Conservation (phyloP, 2,888 invertebrate species). For the Drosophila fungiperda region DNA sequence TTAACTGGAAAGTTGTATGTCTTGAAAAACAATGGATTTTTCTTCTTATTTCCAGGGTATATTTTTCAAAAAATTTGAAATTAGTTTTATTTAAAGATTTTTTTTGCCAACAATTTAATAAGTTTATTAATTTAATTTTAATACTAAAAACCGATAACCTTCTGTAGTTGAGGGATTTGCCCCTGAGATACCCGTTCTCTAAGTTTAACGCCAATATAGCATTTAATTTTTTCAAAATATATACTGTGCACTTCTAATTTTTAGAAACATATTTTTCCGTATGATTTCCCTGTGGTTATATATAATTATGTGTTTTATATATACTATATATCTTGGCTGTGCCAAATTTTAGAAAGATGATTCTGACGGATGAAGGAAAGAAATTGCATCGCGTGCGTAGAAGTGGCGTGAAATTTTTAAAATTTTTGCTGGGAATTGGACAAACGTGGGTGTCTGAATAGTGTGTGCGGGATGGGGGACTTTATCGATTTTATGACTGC, state of each 20-base stretch:
- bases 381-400: slow-evolving; percentile 65
- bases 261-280: too few relatives aligned
- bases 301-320: background rate
- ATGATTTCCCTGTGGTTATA: too few relatives aligned
- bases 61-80: background rate
- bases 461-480: background rate
- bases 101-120: background rate
- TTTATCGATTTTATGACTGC: slow-evolving; percentile 60
- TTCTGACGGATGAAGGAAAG: slow-evolving; percentile 40
- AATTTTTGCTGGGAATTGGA: slow-evolving; percentile 46
- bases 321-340: background rate
- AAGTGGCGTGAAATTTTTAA: slow-evolving; percentile 52
- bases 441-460: background rate
- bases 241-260: too few relatives aligned
- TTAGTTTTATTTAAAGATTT: background rate
- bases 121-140: background rate
- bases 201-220: background rate
- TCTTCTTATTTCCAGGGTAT: background rate
- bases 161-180: background rate
- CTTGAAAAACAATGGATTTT: background rate
- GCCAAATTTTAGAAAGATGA: slow-evolving; percentile 37
- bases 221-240: too few relatives aligned
- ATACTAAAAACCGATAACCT: background rate
- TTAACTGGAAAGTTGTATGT: background rate
- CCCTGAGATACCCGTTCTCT: too few relatives aligned